Evolutionary conservation across 2,113 vertebrate genomes (phyloP), one percentile per base, ranked within the genome.

Genomic region (Hippocampus guttulatus): DNA sequence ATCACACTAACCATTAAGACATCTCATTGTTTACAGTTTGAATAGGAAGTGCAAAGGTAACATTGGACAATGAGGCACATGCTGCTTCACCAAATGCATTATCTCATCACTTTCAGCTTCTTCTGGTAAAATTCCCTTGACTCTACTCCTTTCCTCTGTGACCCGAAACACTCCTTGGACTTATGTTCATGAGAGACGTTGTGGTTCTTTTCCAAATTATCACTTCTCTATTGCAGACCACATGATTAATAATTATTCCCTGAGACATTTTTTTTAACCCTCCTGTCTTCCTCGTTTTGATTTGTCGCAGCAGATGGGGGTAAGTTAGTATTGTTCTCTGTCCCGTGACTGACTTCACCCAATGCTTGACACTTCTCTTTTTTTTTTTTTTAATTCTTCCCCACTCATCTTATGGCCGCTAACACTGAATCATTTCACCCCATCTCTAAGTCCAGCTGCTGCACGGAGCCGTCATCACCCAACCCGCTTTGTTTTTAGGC

Each of bases 281-380:
- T 64, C 67, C 71, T 90, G 85, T 89, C 88, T 84, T 82, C 81
- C 82, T 82, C 89, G 77, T 87, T 71, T 88, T 80, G 55, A 25
- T 64, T 45, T 43, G 23, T 25, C 43, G 91, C 92, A 75, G 90
- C 92, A 93, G 92, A 93, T 66, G 91, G 87, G 87, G 92, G 92
- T 93, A 90, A 93, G 92, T 92, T 85, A 70, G 76, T 65, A 58
- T 79, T 61, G 60, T 75, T 78, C 78, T 78, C 58, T 78, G 57
- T 80, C 41, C 68, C 73, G 41, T 71, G 81, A 74, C 71, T 84
- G 52, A 66, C 51, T 70, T 63, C 75, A 82, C 84, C 80, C 82
- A 74, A 67, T 70, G 74, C 67, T 77, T 23, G 9, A 66, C 73
- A 73, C 77, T n/a, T 30, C 30, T 30, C 3, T 30, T 30, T 43